Evolutionary conservation across 2,113 vertebrate genomes (phyloP).

Genomic region (Nanorana parkeri): DNA sequence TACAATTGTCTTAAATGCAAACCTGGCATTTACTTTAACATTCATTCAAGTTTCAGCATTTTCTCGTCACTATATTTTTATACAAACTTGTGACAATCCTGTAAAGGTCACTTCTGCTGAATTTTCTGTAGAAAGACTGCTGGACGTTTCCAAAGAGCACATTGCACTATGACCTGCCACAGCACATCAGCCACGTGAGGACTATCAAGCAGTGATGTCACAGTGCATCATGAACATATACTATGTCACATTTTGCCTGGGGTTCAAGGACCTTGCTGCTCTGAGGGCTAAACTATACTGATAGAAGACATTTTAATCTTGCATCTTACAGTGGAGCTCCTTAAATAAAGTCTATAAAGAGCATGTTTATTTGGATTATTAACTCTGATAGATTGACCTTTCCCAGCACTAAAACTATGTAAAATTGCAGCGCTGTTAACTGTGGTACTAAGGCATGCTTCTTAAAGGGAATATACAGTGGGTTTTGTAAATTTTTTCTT

Average conservation of each 20-base stretch:
- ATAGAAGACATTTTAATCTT: neutral
- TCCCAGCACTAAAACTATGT: neutral
- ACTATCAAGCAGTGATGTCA: neutral
- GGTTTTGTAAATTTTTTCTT: too few species aligned
- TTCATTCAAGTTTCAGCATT: conserved; percentile 30
- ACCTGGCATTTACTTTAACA: conserved; percentile 51
- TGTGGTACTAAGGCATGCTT: neutral
- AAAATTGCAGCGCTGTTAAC: neutral
- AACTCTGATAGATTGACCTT: neutral
- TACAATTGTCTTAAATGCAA: conserved; percentile 32
- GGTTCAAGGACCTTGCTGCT: neutral
- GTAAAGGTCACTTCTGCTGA: conserved; percentile 34
- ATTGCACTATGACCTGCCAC: neutral
- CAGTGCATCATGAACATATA: neutral
- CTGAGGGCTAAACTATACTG: neutral
- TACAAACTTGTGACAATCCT: conserved; percentile 48
- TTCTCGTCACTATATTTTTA: conserved; percentile 41
- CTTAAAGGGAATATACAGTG: too few species aligned
- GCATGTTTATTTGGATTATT: neutral
- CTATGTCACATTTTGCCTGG: neutral
- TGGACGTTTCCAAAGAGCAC: neutral
- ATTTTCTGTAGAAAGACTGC: conserved; percentile 32
- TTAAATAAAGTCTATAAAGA: neutral
- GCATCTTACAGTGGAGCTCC: neutral
- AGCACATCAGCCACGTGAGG: conserved; percentile 9